These are phyloP conservation scores for Scytalopus superciliaris DNA, from an alignment of 2,113 vertebrate genomes.

Conservation along the genomic window DNA sequence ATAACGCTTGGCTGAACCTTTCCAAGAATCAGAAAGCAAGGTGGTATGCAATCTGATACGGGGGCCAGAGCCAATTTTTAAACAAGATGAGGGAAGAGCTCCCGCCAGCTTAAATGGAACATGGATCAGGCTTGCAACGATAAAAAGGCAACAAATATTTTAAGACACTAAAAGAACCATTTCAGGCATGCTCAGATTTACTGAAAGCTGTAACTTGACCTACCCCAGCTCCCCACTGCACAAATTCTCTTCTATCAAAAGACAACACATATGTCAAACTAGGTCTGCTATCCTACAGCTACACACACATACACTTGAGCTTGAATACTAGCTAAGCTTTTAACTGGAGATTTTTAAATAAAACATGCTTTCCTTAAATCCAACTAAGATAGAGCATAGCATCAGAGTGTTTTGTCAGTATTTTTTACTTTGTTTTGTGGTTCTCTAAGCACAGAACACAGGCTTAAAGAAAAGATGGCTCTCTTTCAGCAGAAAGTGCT, in stretches of 20 bases:
- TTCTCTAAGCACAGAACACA: background rate
- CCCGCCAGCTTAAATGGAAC: slow-evolving; percentile 41
- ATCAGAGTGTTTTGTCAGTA: background rate
- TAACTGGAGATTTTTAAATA: background rate
- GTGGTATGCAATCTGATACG: slow-evolving; percentile 41
- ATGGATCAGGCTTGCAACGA: slow-evolving; percentile 28
- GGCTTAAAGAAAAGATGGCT: background rate
- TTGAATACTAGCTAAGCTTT: background rate
- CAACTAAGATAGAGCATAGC: background rate
- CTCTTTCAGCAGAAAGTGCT: background rate
- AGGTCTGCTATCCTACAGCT: background rate
- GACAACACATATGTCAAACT: background rate
- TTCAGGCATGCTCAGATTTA: slow-evolving; percentile 43
- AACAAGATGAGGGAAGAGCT: slow-evolving; percentile 25
- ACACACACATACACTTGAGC: background rate
- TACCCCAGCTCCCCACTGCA: background rate
- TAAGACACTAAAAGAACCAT: slow-evolving; percentile 40
- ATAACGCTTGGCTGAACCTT: slow-evolving; percentile 55
- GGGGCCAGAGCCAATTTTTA: slow-evolving; percentile 7
- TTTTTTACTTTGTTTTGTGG: background rate
- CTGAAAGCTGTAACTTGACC: slow-evolving; percentile 54
- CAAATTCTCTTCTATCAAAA: slow-evolving; percentile 51
- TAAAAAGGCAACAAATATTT: slow-evolving; percentile 57
- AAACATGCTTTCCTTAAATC: background rate
- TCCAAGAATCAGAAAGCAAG: slow-evolving; percentile 59